Percentiles rank a stretch among this genome's conserved stretches.
These are phyloP conservation scores for Hyposoter dolosus DNA, from an alignment of 2,888 invertebrate species.

Conservation along the genomic window DNA sequence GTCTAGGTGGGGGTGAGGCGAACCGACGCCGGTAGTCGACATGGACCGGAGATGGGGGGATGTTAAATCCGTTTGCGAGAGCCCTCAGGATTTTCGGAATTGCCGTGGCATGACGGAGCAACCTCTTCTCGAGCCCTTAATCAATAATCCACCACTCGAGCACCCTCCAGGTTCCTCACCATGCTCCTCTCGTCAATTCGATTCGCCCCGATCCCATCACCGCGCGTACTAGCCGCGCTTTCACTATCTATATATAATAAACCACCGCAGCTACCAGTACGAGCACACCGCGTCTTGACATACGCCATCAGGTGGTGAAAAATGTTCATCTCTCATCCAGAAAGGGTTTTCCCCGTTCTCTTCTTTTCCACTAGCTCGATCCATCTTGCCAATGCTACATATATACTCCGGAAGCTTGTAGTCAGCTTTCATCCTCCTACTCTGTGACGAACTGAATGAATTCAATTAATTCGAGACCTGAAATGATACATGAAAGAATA, in stretches of 20 bases:
- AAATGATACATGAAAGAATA: background rate
- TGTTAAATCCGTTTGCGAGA: constrained; percentile 71
- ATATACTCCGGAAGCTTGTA: constrained; percentile 32
- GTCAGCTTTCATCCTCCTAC: constrained; percentile 37
- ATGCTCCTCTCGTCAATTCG: constrained; percentile 63
- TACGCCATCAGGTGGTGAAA: constrained; percentile 68
- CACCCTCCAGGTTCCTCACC: constrained; percentile 47
- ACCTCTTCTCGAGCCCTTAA: constrained; percentile 75
- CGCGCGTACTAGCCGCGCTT: constrained; percentile 56
- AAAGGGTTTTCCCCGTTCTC: constrained; percentile 32
- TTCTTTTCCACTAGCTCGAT: constrained; percentile 26
- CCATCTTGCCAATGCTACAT: constrained; percentile 34
- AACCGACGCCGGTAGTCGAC: constrained; percentile 48
- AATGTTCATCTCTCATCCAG: constrained; percentile 68
- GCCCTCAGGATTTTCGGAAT: constrained; percentile 77
- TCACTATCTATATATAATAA: constrained; percentile 43
- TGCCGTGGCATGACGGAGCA: constrained; percentile 80
- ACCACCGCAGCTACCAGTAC: constrained; percentile 59
- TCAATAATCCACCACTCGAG: constrained; percentile 76
- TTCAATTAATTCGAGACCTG: constrained; percentile 34
- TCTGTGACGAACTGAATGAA: constrained; percentile 25
- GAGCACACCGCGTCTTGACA: constrained; percentile 67
- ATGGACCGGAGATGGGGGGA: constrained; percentile 51
- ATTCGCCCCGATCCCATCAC: constrained; percentile 66
- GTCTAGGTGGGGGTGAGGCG: constrained; percentile 40